Base-by-base conservation (phyloP, 2,113 vertebrate species). In the Amphiprion percula region DNA sequence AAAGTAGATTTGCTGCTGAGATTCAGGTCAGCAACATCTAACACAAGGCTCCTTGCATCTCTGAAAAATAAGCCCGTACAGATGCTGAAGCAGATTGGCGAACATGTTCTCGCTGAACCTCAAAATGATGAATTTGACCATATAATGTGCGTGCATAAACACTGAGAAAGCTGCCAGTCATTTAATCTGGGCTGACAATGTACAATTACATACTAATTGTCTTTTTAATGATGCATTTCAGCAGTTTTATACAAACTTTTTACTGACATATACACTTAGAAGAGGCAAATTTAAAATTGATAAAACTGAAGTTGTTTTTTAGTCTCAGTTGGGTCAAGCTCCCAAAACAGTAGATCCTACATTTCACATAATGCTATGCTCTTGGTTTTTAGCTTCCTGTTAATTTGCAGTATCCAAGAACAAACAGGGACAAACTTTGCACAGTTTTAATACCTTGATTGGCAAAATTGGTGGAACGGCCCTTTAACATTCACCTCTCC, bases 11-110 rank as follows among this genome's bases (percentile, higher is more conserved):
- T 90, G 69, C 63, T 77, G 69, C 74, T 47, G 58, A 83, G 80
- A 89, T 90, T 88, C 78, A 90, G 91, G 91, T 90, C 88, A 88
- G 76, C 61, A 80, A 60, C 71, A 76, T 80, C 73, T 28, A 78
- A 86, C 28, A 10, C 21, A 50, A 68, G 30, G 49, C 63, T 78
- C 33, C 37, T 63, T 39, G 50, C 37, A 49, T 83, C 54, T 75
- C 19, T 58, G n/a, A 50, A 60, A 80, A 82, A 55, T 68, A 64
- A 79, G 50, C 72, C 50, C 12, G 54, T 52, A 53, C 59, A 80
- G 63, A 80, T 81, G 54, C 47, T 52, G 50, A 74, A 55, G 52
- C 49, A 79, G 77, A 72, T 71, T 76, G 28, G 26, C 58, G 76
- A 87, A 46, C 11, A n/a, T 0, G 10, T 52, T 73, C 46, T 65